Percentiles rank a stretch among this genome's conserved stretches.
Evolutionary conservation across 64 coral and sea anemone species (phyloP).

Genomic region (Porites australiensis): DNA sequence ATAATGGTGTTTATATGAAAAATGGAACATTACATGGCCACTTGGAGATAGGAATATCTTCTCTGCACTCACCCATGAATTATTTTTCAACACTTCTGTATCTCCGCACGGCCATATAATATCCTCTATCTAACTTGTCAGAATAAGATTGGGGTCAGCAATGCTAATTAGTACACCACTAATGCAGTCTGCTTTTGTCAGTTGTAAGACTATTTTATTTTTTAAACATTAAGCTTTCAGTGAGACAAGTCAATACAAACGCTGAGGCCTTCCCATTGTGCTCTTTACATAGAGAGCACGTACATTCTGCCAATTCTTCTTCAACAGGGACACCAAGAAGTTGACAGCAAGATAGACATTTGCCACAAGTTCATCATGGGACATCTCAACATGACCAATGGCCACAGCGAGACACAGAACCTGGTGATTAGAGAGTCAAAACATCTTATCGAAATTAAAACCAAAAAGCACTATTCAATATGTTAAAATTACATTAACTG

Average conservation of each 20-base stretch:
- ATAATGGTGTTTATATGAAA: too few relatives aligned
- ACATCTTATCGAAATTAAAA: background rate
- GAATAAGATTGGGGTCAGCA: too few relatives aligned
- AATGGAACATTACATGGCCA: too few relatives aligned
- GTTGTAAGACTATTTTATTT: too few relatives aligned
- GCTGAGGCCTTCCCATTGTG: slow-evolving; percentile 95
- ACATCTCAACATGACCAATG: slow-evolving; percentile 96
- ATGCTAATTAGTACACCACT: too few relatives aligned
- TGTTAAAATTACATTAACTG: too few relatives aligned
- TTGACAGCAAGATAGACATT: slow-evolving; percentile 97
- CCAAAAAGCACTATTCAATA: background rate
- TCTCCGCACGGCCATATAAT: too few relatives aligned
- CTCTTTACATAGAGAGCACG: slow-evolving; percentile 98
- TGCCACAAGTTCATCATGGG: slow-evolving; percentile 82
- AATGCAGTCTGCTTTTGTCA: too few relatives aligned
- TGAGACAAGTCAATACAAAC: slow-evolving; percentile 70
- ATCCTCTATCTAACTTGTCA: too few relatives aligned
- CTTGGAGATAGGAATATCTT: too few relatives aligned
- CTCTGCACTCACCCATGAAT: too few relatives aligned
- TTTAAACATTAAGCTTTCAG: background rate
- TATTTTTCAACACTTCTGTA: too few relatives aligned
- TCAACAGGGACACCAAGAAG: slow-evolving; percentile 94
- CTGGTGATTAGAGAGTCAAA: slow-evolving; percentile 54
- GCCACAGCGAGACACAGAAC: slow-evolving; percentile 96
- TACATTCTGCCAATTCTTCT: slow-evolving; percentile 99